Percentiles rank a stretch among this genome's conserved stretches.
These are phyloP conservation scores for Toxostoma redivivum DNA, from an alignment of 2,113 vertebrate species.

Conservation along the genomic window DNA sequence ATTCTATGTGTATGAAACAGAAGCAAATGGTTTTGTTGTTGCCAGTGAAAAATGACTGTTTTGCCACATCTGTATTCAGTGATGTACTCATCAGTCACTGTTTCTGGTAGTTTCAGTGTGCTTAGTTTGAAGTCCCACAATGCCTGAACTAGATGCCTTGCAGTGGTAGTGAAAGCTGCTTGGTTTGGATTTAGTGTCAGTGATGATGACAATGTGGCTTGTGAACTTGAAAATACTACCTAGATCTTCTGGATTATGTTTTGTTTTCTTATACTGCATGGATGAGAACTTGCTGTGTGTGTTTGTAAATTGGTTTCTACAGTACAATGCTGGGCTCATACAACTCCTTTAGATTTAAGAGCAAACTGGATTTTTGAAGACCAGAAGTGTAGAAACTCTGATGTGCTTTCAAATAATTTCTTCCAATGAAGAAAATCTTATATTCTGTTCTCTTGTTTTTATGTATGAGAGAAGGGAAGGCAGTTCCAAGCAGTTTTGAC, in stretches of 20 bases:
- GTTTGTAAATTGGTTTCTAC: neutral
- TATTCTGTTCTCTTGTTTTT: neutral
- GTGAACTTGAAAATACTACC: neutral
- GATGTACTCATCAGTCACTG: neutral
- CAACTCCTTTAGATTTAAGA: neutral
- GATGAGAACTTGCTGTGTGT: neutral
- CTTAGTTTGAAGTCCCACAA: neutral
- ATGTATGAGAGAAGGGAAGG: neutral
- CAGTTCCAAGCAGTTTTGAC: neutral
- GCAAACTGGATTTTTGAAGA: neutral
- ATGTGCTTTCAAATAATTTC: neutral
- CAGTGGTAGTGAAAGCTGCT: neutral
- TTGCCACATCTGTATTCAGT: neutral
- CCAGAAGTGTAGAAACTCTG: neutral
- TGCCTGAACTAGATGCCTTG: neutral
- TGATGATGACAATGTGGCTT: rapidly evolving
- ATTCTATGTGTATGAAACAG: neutral
- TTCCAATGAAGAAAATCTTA: neutral
- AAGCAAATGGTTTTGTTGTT: neutral
- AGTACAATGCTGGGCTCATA: neutral
- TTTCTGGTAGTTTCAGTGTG: neutral
- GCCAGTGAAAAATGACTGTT: neutral
- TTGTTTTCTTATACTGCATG: neutral
- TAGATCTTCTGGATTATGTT: neutral
- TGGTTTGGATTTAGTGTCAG: neutral